Evolutionary conservation across 2,797 vertebrate genomes (phyloP), one percentile per base, ranked within the genome.

Genomic region (Dendrocincla fuliginosa): DNA sequence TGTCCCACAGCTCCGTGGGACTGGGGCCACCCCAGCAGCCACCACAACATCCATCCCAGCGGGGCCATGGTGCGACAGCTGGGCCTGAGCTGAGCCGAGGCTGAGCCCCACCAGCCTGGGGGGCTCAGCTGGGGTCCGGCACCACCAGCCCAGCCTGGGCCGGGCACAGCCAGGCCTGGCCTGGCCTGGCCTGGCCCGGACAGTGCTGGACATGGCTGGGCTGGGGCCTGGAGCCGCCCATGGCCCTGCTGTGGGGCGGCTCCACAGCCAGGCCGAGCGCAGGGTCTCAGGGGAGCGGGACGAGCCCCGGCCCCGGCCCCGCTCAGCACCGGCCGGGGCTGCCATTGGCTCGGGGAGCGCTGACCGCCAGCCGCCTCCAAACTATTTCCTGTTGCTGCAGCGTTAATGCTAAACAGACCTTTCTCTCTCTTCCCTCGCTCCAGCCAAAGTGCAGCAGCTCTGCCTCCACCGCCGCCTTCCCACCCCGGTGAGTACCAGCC

Each of bases 321-420:
- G 35, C 84, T 84, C 64, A 1, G 53, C 75, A 1, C 13, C 61
- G 86, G 80, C 30, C 57, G 83, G 87, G 67, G 90, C 96, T 83
- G 96, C 96, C 92, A 94, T 92, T 96, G 95, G 96, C 95, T 96
- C 96, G 61, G 87, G 81, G 93, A 94, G 94, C 92, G 89, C 94
- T 94, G 84, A 77, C 93, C 94, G 92, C 96, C 97, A 93, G 94
- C 95, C 84, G 96, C 93, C 92, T 94, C 84, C 71, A 46, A 97
- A 97, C 94, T 93, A 97, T 98, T 98, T 98, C 98, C 98, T 98
- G 98, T 98, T 96, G 96, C 91, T 74, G 97, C 94, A 68, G 97
- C 97, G 74, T 90, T 98, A 98, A 98, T 97, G 97, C 96, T 97
- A 95, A 98, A 97, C 98, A 98, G 98, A 98, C 96, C 95, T 96